A percentile compares a stretch with the other conserved stretches of the same genome.
Evolutionary conservation across 2,888 invertebrate genomes (phyloP).

Genomic region (Caenorhabditis parvicauda): DNA sequence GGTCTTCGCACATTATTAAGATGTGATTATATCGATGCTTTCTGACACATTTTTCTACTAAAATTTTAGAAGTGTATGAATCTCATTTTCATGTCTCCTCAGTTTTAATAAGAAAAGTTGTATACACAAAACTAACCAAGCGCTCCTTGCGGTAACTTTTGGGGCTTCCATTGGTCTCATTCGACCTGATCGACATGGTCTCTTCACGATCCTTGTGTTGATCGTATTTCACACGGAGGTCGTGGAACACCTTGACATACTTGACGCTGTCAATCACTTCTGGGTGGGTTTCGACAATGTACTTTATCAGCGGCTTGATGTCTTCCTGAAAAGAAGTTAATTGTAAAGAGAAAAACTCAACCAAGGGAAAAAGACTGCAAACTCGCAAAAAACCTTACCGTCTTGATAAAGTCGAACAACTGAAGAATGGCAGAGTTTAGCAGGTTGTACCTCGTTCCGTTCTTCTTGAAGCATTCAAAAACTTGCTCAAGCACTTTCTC

Average conservation of each 20-base stretch:
- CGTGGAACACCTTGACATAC: conserved; percentile 90
- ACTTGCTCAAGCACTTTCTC: conserved; percentile 87
- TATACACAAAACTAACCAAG: too few relatives aligned
- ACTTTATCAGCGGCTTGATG: conserved; percentile 70
- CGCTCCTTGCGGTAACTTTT: conserved; percentile 21
- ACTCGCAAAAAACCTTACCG: too few relatives aligned
- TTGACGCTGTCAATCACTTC: conserved; percentile 88
- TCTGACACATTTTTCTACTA: too few relatives aligned
- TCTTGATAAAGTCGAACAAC: conserved; percentile 90
- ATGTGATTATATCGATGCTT: too few relatives aligned
- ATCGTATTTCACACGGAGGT: conserved; percentile 36
- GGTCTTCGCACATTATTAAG: too few relatives aligned
- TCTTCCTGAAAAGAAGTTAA: conserved; percentile 64
- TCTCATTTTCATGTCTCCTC: too few relatives aligned
- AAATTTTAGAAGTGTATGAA: too few relatives aligned
- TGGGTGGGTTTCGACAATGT: conserved; percentile 93
- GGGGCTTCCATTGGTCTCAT: conserved; percentile 17
- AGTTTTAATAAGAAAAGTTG: too few relatives aligned
- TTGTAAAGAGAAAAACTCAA: conserved; percentile 2
- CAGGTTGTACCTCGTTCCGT: conserved; percentile 96
- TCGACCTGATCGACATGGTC: conserved; percentile 24
- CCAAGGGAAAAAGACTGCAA: conserved; percentile 4
- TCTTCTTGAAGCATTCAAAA: conserved; percentile 89
- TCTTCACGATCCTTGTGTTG: conserved; percentile 41
- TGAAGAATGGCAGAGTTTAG: conserved; percentile 97